These are phyloP conservation scores for Brachionus paranguensis DNA, from an alignment of 1,140 invertebrate species.

Conservation along the genomic window DNA sequence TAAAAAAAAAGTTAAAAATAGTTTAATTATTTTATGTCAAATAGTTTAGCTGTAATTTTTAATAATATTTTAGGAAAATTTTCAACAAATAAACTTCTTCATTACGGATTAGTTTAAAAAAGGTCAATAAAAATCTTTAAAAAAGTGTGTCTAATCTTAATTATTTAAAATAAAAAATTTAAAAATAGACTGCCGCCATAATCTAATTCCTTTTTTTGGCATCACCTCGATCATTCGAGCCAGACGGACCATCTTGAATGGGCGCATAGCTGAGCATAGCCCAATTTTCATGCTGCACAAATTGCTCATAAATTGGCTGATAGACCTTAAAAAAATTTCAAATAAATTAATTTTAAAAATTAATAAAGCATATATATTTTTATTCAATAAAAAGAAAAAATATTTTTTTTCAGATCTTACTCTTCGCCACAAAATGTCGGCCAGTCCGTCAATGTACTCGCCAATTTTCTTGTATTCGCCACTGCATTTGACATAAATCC, in stretches of 20 bases:
- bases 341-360: neutral
- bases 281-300: constrained; percentile 25
- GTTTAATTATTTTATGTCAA: neutral
- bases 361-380: neutral
- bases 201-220: neutral
- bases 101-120: neutral
- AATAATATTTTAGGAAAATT: neutral
- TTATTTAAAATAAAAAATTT: neutral
- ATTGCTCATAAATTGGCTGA: constrained; percentile 35
- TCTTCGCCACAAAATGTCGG: constrained; percentile 77
- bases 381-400: no score
- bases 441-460: constrained; percentile 72
- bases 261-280: constrained; percentile 39
- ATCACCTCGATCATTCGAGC: neutral
- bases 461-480: constrained; percentile 80
- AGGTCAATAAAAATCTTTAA: neutral
- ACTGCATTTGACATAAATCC: constrained; percentile 90
- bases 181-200: neutral
- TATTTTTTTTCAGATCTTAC: constrained; percentile 68
- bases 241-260: constrained; percentile 29
- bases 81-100: neutral
- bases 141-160: neutral
- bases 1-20: neutral
- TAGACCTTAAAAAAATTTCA: neutral
- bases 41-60: neutral